Evolutionary conservation across 2,113 vertebrate genomes (phyloP).

Genomic region (Anhinga rufa): DNA sequence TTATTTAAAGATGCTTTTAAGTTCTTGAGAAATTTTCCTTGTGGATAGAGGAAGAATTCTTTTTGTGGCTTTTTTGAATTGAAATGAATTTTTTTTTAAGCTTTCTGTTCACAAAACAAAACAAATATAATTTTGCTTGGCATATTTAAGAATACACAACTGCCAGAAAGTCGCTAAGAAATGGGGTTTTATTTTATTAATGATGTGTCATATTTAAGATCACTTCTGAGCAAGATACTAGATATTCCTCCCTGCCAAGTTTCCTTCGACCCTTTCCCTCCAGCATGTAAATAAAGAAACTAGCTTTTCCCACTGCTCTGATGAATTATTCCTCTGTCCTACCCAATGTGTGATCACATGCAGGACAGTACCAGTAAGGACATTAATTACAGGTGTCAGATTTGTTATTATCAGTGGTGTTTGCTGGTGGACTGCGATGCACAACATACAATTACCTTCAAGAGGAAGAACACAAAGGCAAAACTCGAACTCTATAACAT

Average conservation of each 20-base stretch:
- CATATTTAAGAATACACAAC: not conserved
- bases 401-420: not conserved
- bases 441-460: not conserved
- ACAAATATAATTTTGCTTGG: not conserved
- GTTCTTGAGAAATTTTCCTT: not conserved
- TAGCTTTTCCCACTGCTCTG: not conserved
- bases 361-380: not conserved
- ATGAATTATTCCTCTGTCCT: not conserved
- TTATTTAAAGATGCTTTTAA: slow-evolving; percentile 23
- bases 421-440: not conserved
- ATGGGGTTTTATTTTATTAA: not conserved
- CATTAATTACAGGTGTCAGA: not conserved
- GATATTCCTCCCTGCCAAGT: not conserved
- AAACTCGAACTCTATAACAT: not conserved
- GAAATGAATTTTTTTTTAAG: not conserved
- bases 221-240: not conserved
- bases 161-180: not conserved
- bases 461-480: not conserved
- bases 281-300: not conserved
- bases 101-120: not conserved
- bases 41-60: not conserved
- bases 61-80: not conserved
- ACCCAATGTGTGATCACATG: not conserved
- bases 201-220: not conserved
- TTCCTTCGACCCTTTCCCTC: not conserved